phyloP scores from a whole-genome alignment of 2,113 vertebrate genomes.

The Ptilonorhynchus violaceus region DNA sequence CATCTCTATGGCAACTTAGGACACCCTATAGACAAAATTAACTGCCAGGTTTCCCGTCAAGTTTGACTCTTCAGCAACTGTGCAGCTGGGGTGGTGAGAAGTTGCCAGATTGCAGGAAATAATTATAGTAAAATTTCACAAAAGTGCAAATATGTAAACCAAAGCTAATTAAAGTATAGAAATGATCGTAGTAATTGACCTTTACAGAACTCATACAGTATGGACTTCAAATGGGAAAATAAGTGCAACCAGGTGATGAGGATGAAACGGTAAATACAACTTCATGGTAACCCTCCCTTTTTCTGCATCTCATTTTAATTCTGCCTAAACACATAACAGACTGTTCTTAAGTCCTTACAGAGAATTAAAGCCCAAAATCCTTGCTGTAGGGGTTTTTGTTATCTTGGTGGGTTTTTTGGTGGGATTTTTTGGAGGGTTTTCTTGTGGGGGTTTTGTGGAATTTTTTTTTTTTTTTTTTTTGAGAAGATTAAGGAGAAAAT shows the following conservation, averaged over 20 bases:
- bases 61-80: not conserved
- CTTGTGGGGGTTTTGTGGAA: too few species aligned
- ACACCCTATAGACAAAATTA: not conserved
- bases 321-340: not conserved
- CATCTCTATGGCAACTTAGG: not conserved
- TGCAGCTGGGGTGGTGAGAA: not conserved
- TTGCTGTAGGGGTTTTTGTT: accelerated
- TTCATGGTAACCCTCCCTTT: not conserved
- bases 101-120: slow-evolving; percentile 25
- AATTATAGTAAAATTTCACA: not conserved
- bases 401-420: accelerated
- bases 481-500: not conserved
- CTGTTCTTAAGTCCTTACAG: not conserved
- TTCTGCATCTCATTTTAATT: not conserved
- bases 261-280: not conserved
- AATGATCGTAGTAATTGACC: not conserved
- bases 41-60: not conserved
- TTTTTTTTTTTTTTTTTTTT: not conserved
- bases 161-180: not conserved
- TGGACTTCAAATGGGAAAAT: not conserved
- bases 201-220: not conserved
- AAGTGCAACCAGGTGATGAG: not conserved
- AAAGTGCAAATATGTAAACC: not conserved
- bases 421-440: accelerated
- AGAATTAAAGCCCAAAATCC: not conserved